Conservation (phyloP, 2,888 invertebrate genomes). For the Esperia sulphurella region DNA sequence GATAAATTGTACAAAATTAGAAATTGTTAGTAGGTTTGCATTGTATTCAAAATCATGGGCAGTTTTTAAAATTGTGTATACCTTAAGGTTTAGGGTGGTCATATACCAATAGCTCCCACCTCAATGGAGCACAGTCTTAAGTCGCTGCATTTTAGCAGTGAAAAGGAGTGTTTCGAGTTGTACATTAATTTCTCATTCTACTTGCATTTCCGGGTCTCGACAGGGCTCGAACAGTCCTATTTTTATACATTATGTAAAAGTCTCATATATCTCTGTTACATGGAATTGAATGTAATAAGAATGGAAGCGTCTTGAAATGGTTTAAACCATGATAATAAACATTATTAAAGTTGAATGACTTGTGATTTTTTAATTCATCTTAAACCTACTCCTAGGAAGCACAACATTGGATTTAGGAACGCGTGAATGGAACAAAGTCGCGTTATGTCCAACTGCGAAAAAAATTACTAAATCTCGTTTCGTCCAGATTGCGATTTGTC, state of each 20-base stretch:
- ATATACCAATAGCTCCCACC: slow-evolving; percentile 43
- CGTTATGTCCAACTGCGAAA: no score
- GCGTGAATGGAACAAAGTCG: no score
- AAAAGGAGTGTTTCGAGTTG: slow-evolving; percentile 58
- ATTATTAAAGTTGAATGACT: slow-evolving; percentile 59
- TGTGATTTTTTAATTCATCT: background rate
- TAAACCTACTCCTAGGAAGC: background rate
- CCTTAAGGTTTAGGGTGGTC: slow-evolving; percentile 46
- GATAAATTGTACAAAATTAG: slow-evolving; percentile 67
- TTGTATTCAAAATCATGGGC: slow-evolving; percentile 73
- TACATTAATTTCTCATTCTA: slow-evolving; percentile 70
- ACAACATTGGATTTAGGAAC: no score
- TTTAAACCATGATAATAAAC: slow-evolving; percentile 72
- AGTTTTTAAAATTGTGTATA: slow-evolving; percentile 61
- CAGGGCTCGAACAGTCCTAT: slow-evolving; percentile 74
- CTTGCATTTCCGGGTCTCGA: slow-evolving; percentile 69
- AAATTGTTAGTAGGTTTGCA: slow-evolving; percentile 67
- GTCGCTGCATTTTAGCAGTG: slow-evolving; percentile 77
- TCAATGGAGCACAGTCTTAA: slow-evolving; percentile 17
- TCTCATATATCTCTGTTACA: slow-evolving; percentile 72
- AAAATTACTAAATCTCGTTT: background rate
- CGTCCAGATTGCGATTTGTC: no score
- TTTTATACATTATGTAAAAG: slow-evolving; percentile 77
- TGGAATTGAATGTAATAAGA: slow-evolving; percentile 67
- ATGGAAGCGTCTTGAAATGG: slow-evolving; percentile 63